Evolutionary conservation across 1,140 invertebrate genomes (phyloP).

Genomic region (Nylanderia fulva): DNA sequence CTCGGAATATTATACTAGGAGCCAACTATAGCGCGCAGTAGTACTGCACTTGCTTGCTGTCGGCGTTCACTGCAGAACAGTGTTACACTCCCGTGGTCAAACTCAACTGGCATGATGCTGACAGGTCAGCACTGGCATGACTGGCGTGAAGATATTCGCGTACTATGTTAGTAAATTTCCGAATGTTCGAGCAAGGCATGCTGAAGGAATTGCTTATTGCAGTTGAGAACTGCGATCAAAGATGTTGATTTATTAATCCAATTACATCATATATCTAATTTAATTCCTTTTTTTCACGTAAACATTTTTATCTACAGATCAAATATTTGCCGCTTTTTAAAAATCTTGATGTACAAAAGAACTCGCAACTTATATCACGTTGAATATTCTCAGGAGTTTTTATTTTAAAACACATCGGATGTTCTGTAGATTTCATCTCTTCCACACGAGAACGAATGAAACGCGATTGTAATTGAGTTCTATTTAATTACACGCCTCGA

Average conservation of each 20-base stretch:
- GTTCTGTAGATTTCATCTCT: not conserved
- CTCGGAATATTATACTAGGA: conserved; percentile 5
- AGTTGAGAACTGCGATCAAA: not conserved
- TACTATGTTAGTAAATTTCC: conserved; percentile 33
- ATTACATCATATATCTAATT: not conserved
- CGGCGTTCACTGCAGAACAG: not conserved
- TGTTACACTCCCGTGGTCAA: conserved; percentile 42
- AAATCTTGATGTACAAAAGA: too few relatives aligned
- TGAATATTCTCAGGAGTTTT: conserved; percentile 16
- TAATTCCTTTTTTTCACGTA: too few relatives aligned
- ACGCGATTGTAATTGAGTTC: conserved; percentile 33
- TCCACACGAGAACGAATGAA: conserved; percentile 11
- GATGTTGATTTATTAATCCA: conserved; percentile 2
- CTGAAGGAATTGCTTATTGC: conserved; percentile 5
- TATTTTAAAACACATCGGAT: not conserved
- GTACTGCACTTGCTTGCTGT: conserved; percentile 19
- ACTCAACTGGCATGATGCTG: conserved; percentile 38
- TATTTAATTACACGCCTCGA: conserved; percentile 45
- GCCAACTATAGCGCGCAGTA: not conserved
- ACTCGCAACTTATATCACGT: too few relatives aligned
- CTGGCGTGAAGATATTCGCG: conserved; percentile 15
- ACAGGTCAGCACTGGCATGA: conserved; percentile 17
- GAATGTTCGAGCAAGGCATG: not conserved
- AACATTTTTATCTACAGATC: too few relatives aligned
- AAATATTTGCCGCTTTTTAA: too few relatives aligned